Evolutionary conservation across 2,797 vertebrate genomes (phyloP).

Genomic region (Labroides dimidiatus): DNA sequence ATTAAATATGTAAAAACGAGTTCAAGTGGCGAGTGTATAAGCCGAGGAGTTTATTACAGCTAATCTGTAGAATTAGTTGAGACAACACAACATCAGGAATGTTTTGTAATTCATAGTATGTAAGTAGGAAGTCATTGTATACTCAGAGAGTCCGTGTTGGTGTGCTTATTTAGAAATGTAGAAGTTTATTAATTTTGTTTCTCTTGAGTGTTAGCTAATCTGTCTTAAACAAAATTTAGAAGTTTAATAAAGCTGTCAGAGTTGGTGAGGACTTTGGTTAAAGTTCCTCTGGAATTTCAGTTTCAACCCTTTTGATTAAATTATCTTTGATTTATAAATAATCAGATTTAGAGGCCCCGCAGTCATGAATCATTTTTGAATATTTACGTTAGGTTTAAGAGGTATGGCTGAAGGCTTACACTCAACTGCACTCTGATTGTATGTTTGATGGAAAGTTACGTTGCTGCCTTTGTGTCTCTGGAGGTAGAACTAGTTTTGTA

Average conservation of each 20-base stretch:
- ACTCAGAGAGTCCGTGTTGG: neutral
- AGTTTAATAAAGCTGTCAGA: too few species aligned
- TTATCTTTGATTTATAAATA: conserved; percentile 2
- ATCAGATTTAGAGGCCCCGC: neutral
- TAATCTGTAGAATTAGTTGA: conserved; percentile 1
- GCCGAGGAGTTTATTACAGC: conserved; percentile 6
- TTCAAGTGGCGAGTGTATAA: conserved; percentile 17
- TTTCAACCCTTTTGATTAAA: neutral
- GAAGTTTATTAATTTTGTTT: neutral
- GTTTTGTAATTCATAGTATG: neutral
- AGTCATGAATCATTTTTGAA: conserved; percentile 14
- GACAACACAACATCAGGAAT: neutral
- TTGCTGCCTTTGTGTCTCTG: too few species aligned
- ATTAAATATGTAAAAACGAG: conserved; percentile 27
- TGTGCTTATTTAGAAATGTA: neutral
- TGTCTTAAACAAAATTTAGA: too few species aligned
- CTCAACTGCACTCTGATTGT: conserved; percentile 1
- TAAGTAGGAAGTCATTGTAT: neutral
- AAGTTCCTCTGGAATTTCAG: neutral
- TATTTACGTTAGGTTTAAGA: neutral
- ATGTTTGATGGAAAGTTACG: neutral
- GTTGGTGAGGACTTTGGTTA: neutral
- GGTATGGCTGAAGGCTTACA: conserved; percentile 14
- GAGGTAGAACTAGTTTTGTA: too few species aligned
- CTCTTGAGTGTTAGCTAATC: neutral